A percentile compares a stretch with the other conserved stretches of the same genome.
Conservation (phyloP, 2,888 invertebrate genomes). For the Kryphioiulus occultus region DNA sequence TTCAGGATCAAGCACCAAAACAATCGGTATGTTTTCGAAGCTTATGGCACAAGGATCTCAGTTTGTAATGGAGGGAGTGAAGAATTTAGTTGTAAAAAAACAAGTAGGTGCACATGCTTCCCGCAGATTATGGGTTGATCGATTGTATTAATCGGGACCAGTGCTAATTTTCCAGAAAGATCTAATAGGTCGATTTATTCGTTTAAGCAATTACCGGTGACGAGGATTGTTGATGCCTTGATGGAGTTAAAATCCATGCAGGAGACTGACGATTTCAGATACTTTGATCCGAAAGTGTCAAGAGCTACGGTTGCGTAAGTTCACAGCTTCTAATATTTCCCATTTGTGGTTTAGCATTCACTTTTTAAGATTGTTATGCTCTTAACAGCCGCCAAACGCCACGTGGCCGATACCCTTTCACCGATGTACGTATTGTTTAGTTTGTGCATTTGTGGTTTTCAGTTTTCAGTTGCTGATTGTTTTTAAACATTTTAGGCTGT, state of each 20-base stretch:
- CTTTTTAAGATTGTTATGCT: neutral
- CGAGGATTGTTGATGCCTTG: constrained; percentile 87
- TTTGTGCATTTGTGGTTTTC: neutral
- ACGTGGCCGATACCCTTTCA: neutral
- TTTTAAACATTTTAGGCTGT: constrained; percentile 70
- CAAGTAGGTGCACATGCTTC: constrained; percentile 75
- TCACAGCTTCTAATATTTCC: neutral
- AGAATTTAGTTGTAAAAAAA: constrained; percentile 97
- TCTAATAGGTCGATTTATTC: constrained; percentile 40
- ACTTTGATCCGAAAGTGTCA: constrained; percentile 94
- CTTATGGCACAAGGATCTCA: constrained; percentile 95
- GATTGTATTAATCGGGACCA: neutral
- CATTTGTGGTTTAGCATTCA: neutral
- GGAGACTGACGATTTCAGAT: constrained; percentile 86
- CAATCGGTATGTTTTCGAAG: constrained; percentile 98
- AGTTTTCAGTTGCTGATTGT: constrained; percentile 53
- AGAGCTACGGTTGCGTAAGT: constrained; percentile 64
- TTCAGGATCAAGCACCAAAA: constrained; percentile 78
- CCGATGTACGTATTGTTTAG: neutral
- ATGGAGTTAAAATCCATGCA: constrained; percentile 80
- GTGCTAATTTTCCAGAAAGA: neutral
- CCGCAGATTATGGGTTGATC: neutral
- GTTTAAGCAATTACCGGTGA: constrained; percentile 86
- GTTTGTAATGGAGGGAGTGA: constrained; percentile 99
- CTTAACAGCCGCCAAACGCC: neutral